Conservation (phyloP, 2,888 invertebrate species). For the Agonum fuliginosum region DNA sequence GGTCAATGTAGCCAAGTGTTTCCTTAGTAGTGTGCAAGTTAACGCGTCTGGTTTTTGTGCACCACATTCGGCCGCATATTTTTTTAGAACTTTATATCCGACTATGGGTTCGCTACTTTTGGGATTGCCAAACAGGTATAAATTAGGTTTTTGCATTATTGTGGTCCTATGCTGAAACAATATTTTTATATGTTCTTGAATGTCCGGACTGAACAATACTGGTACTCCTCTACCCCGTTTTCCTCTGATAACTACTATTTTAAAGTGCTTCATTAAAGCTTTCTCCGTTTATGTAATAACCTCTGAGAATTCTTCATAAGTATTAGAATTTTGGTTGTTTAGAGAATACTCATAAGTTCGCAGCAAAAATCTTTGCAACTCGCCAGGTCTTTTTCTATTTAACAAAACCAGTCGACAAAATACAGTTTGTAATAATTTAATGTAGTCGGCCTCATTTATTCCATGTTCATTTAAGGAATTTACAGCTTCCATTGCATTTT, state of each 20-base stretch:
- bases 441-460: slow-evolving; percentile 46
- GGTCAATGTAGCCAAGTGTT: slow-evolving; percentile 65
- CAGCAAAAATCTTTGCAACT: slow-evolving; percentile 56
- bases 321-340: background rate
- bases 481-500: slow-evolving; percentile 5
- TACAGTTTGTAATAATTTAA: slow-evolving; percentile 58
- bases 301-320: slow-evolving; percentile 63
- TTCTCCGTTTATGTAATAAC: slow-evolving; percentile 62
- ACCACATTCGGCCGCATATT: slow-evolving; percentile 61
- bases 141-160: slow-evolving; percentile 56
- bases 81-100: slow-evolving; percentile 64
- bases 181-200: slow-evolving; percentile 63
- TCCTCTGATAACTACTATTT: slow-evolving; percentile 64
- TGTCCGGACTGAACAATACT: slow-evolving; percentile 63
- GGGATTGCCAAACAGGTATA: slow-evolving; percentile 61
- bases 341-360: slow-evolving; percentile 10
- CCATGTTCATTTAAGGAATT: slow-evolving; percentile 1
- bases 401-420: slow-evolving; percentile 60
- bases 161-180: slow-evolving; percentile 58
- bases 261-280: slow-evolving; percentile 63
- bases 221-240: slow-evolving; percentile 64
- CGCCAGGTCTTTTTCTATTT: slow-evolving; percentile 61
- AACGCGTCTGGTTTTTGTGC: slow-evolving; percentile 64
- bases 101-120: slow-evolving; percentile 44
- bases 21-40: slow-evolving; percentile 64